phyloP scores from a whole-genome alignment of 2,113 vertebrate species.

The Anarhynchus alexandrinus region DNA sequence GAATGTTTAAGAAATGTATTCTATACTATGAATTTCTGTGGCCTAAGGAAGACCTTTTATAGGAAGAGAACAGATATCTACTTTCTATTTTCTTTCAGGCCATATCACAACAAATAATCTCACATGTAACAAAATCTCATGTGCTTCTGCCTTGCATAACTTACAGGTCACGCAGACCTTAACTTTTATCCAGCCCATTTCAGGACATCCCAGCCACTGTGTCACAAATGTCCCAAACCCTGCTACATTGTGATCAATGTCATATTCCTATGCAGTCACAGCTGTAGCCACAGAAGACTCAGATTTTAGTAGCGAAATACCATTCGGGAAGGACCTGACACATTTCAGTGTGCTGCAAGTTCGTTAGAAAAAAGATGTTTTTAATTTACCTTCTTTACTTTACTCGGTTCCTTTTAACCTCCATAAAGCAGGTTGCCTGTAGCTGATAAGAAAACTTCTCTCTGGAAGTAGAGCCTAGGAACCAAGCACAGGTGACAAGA shows the following conservation, averaged over 20 bases:
- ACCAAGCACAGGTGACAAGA: background rate
- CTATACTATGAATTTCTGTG: background rate
- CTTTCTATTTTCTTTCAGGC: background rate
- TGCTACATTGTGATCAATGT: background rate
- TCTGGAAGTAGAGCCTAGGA: background rate
- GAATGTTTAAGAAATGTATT: background rate
- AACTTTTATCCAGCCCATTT: background rate
- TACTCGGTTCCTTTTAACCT: background rate
- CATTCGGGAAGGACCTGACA: background rate
- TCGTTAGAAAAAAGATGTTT: background rate
- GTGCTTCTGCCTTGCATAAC: background rate
- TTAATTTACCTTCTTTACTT: background rate
- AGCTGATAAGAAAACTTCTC: background rate
- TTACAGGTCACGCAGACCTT: background rate
- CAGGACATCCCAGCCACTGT: background rate
- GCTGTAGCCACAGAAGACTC: background rate
- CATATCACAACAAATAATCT: background rate
- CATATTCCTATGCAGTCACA: background rate
- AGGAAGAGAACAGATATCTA: background rate
- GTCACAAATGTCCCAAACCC: background rate
- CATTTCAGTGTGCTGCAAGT: background rate
- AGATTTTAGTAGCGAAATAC: background rate
- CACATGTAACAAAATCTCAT: background rate
- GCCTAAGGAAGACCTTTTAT: background rate
- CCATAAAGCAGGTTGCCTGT: background rate